Percentiles rank a stretch among this genome's conserved stretches.
phyloP scores from a whole-genome alignment of 2,888 invertebrate genomes.

The Panopea generosa region DNA sequence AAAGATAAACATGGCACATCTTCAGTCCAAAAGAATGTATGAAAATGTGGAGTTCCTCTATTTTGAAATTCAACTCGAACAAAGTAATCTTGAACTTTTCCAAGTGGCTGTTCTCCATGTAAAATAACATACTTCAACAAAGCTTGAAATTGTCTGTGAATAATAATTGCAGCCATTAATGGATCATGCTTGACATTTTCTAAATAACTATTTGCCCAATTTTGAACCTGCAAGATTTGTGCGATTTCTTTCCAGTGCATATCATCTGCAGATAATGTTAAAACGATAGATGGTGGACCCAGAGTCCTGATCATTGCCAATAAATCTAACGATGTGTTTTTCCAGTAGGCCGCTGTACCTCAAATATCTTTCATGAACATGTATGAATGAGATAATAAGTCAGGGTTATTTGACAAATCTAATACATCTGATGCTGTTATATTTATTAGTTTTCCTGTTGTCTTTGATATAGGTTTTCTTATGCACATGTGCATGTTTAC shows the following conservation, averaged over 20 bases:
- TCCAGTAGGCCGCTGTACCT: constrained; percentile 22
- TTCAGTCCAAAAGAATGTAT: constrained; percentile 47
- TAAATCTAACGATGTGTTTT: constrained; percentile 11
- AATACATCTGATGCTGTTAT: constrained; percentile 9
- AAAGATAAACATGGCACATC: no score
- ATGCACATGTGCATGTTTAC: constrained; percentile 10
- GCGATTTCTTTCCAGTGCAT: constrained; percentile 28
- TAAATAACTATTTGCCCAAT: no score
- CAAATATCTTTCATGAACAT: constrained; percentile 40
- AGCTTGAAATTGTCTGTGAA: constrained; percentile 33
- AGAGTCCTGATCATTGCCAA: constrained; percentile 19
- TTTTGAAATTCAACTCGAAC: constrained; percentile 41
- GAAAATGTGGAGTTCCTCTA: constrained; percentile 36
- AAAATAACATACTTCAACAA: constrained; percentile 30
- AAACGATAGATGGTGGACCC: constrained; percentile 23
- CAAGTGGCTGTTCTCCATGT: constrained; percentile 22
- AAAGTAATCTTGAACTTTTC: constrained; percentile 37
- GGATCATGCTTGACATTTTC: constrained; percentile 17
- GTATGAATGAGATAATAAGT: constrained; percentile 11
- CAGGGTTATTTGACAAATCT: constrained; percentile 7
- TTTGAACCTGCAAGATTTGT: constrained; percentile 4
- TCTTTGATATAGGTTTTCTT: background rate
- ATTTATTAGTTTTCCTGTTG: no score
- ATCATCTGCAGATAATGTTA: constrained; percentile 31
- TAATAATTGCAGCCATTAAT: constrained; percentile 31